Conservation (phyloP, 2,113 vertebrate genomes). For the Callaeas wilsoni region DNA sequence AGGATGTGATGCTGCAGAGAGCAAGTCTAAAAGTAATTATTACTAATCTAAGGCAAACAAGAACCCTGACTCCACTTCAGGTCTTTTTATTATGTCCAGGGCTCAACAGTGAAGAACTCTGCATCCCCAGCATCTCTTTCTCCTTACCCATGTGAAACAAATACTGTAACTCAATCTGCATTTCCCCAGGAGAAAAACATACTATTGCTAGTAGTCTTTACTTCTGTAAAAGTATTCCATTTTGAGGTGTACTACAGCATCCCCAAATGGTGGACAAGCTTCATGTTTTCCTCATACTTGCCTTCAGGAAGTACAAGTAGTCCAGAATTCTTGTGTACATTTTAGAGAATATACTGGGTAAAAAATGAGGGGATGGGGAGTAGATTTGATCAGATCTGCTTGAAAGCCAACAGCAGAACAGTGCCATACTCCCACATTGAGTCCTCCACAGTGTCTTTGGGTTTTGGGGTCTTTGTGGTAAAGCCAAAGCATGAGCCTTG, state of each 20-base stretch:
- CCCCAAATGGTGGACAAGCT: background rate
- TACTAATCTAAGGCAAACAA: background rate
- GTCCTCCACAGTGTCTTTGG: background rate
- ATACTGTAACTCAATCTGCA: background rate
- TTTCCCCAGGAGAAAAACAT: background rate
- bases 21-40: background rate
- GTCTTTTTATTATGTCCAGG: background rate
- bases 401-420: background rate
- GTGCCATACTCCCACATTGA: accelerated
- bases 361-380: background rate
- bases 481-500: background rate
- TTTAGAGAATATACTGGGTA: background rate
- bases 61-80: background rate
- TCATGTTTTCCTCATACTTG: background rate
- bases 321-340: background rate
- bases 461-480: background rate
- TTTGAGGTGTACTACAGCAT: background rate
- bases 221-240: background rate
- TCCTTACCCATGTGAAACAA: background rate
- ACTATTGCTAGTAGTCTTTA: background rate
- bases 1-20: background rate
- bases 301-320: background rate
- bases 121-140: background rate
- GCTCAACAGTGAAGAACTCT: background rate
- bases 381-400: background rate